Evolutionary conservation across 1,140 invertebrate genomes (phyloP), one percentile per base, ranked within the genome.

Genomic region (Papilio machaon): DNA sequence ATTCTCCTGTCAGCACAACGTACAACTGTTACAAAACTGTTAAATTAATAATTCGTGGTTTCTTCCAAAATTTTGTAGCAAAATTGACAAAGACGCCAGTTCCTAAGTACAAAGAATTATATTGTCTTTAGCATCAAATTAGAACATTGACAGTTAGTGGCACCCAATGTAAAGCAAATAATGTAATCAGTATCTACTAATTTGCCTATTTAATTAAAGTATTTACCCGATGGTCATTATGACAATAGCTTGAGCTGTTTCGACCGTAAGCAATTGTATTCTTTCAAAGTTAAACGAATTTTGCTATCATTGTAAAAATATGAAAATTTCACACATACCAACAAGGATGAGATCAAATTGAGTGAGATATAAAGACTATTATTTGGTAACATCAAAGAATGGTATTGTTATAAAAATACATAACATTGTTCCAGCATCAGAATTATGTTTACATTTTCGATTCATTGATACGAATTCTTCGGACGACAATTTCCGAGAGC

Each of bases 331-430:
- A 52, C 13, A 15, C 17, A 17, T 7, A 58, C 2, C 19, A 30
- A 64, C 19, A 11, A 10, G 60, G 23, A 30, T 64, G 11, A 15
- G 7, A 30, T 67, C 6, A 67, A 67, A 15, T 67, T 35, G 23
- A 38, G 23, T 67, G 23, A 38, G 19, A 64, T 64, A 64, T 11
- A 30, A 67, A 30, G 23, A 67, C 23, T n/a, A 35, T 30, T 67
- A 67, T 67, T 67, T 35, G 30, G 64, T 30, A 38, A 70, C 64
- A 70, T 35, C 30, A 13, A 70, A 35, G 64, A 70, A 70, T 70
- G 30, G 64, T 35, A 35, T 70, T 70, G 64, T 35, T 70, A 70
- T 70, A 70, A 70, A 70, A 70, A 70, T 70, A 70, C 64, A 70
- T 70, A 70, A 70, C 64, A 70, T 35, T 13, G 64, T 70, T 70